Evolutionary conservation across 2,113 vertebrate species (phyloP).

Genomic region (Rhagologus leucostigma): DNA sequence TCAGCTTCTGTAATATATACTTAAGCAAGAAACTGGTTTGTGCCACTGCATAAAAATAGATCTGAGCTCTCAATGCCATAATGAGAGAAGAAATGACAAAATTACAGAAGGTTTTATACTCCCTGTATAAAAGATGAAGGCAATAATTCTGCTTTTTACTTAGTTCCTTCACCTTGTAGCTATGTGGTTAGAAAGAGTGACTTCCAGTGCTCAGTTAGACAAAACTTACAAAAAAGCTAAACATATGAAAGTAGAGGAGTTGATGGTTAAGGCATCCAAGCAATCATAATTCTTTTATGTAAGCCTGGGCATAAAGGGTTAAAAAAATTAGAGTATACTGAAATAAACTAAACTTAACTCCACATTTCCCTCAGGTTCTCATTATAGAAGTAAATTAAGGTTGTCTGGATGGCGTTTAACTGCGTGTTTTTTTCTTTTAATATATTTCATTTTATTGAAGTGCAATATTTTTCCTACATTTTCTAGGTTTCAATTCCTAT

Average conservation of each 20-base stretch:
- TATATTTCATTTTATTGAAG: background rate
- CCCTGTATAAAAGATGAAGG: background rate
- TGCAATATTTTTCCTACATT: background rate
- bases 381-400: conserved; percentile 3
- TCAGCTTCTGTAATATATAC: background rate
- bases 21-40: background rate
- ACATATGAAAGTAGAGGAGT: background rate
- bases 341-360: conserved; percentile 17
- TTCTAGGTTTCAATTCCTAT: background rate
- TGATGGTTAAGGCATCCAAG: background rate
- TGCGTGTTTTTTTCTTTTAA: background rate
- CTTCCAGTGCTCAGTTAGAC: background rate
- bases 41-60: background rate
- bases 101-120: background rate
- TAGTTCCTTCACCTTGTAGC: background rate
- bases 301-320: background rate
- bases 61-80: background rate
- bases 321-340: background rate
- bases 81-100: conserved; percentile 6
- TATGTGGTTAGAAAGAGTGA: background rate
- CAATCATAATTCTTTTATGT: background rate
- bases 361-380: conserved; percentile 26
- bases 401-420: background rate
- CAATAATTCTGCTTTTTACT: background rate
- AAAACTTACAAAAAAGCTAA: background rate